These are phyloP conservation scores for Epizoanthus illoricatus DNA, from an alignment of 92 coral and sea anemone genomes.

Conservation along the genomic window DNA sequence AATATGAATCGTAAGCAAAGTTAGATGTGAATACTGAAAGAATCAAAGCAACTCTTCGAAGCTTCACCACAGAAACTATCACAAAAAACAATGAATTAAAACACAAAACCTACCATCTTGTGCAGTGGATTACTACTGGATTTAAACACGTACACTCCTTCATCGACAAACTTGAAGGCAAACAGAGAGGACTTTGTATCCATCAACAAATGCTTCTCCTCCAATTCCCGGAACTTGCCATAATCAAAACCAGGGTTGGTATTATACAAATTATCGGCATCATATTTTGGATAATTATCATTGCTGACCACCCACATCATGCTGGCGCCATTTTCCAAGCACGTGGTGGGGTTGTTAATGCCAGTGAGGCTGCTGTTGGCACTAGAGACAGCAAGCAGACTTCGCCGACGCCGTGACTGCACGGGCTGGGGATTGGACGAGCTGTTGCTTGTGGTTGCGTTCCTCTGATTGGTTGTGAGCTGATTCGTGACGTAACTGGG, in stretches of 20 bases:
- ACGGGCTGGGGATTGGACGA: conserved; percentile 32
- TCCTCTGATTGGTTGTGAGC: conserved; percentile 52
- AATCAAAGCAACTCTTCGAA: neutral
- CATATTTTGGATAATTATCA: conserved; percentile 83
- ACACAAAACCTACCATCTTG: conserved; percentile 77
- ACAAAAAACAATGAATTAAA: neutral
- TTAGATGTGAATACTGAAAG: neutral
- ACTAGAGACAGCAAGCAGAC: conserved; percentile 67
- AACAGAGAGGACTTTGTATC: conserved; percentile 79
- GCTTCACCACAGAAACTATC: neutral
- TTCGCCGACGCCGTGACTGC: conserved; percentile 66
- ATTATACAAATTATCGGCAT: conserved; percentile 77
- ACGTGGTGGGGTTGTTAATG: conserved; percentile 78
- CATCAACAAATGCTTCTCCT: conserved; percentile 75
- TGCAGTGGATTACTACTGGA: conserved; percentile 73
- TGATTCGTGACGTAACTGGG: conserved; percentile 29
- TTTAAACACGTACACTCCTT: conserved; percentile 91
- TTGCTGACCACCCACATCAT: conserved; percentile 84
- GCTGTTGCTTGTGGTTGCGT: conserved; percentile 40
- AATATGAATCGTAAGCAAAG: too few relatives aligned
- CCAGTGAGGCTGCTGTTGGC: conserved; percentile 44
- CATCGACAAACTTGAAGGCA: conserved; percentile 86
- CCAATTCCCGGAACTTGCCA: conserved; percentile 76
- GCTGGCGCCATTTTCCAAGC: conserved; percentile 71
- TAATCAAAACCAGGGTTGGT: conserved; percentile 92